These are phyloP conservation scores for Callyntrura sp. DNA, from an alignment of 2,888 invertebrate genomes.

Conservation along the genomic window DNA sequence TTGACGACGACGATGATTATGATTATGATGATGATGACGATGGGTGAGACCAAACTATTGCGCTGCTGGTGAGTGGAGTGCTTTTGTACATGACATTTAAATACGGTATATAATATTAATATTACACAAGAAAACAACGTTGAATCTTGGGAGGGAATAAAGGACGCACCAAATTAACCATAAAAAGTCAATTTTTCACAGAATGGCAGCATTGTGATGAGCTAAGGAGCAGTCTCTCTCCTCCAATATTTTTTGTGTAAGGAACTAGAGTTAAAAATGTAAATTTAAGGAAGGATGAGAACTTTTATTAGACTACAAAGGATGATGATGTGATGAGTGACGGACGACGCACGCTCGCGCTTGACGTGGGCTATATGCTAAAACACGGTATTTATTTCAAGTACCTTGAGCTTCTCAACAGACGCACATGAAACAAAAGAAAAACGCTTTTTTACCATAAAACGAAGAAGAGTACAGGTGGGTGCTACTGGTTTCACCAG, in stretches of 20 bases:
- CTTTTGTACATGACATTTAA: no score
- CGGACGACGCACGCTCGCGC: background rate
- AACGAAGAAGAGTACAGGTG: background rate
- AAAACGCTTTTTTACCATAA: background rate
- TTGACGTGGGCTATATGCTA: background rate
- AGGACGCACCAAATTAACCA: constrained; percentile 63
- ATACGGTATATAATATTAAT: no score
- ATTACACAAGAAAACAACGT: no score
- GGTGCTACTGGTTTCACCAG: no score
- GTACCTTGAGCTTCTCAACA: constrained; percentile 54
- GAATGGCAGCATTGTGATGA: background rate
- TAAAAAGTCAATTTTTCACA: constrained; percentile 71
- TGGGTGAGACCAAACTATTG: no score
- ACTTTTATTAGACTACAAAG: constrained; percentile 52
- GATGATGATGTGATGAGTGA: constrained; percentile 37
- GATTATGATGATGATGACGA: background rate
- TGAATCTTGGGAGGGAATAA: no score
- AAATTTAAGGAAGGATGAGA: constrained; percentile 62
- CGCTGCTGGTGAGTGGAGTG: no score
- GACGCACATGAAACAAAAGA: constrained; percentile 16
- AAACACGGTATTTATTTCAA: no score
- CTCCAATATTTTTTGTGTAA: constrained; percentile 45
- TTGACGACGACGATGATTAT: background rate
- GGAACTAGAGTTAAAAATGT: constrained; percentile 67
- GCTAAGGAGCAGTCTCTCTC: background rate